Evolutionary conservation across 2,797 vertebrate genomes (phyloP), one percentile per base, ranked within the genome.

Genomic region (Xenopus petersii): DNA sequence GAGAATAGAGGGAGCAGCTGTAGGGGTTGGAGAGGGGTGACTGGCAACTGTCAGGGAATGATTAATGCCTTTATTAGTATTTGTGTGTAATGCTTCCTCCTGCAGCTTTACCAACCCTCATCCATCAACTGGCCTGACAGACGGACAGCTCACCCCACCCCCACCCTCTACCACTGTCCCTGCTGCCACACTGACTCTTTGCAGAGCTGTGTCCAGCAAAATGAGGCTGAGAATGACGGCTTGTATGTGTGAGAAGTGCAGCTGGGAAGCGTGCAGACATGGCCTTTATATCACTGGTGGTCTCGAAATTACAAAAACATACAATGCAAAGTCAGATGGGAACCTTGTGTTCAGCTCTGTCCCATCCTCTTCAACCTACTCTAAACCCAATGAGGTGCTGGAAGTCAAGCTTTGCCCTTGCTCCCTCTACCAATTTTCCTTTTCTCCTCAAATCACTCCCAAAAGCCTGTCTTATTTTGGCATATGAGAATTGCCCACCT

Each of bases 11-110:
- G 66, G 75, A 73, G 75, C 75, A 77, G 75, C 75, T 77, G 75
- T 60, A 70, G 65, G 67, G 75, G 70, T 71, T 76, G 75, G 75
- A 71, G 75, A 76, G 64, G 70, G 70, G 75, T 77, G 75, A 77
- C 70, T 77, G 75, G 75, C 75, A 77, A 77, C 75, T 77, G 75
- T 77, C 75, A 77, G 59, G 12, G 75, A 64, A 77, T 77, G 75
- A 77, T 77, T 77, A 77, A 77, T 77, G 75, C 70, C 75, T 77
- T 77, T 77, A 77, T 77, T 77, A 75, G 70, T 75, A 77, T 72
- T 67, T 67, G 75, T 72, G 75, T 77, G 69, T 71, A 72, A 72
- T 77, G 69, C 75, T 72, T 77, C 75, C 75, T 77, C 70, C 75
- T 75, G 74, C 67, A 75, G 74, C 75, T 71, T 60, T 73, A 72